A percentile compares a stretch with the other conserved stretches of the same genome.
Evolutionary conservation across 1,140 invertebrate species (phyloP).

Genomic region (Drosophila bocqueti): DNA sequence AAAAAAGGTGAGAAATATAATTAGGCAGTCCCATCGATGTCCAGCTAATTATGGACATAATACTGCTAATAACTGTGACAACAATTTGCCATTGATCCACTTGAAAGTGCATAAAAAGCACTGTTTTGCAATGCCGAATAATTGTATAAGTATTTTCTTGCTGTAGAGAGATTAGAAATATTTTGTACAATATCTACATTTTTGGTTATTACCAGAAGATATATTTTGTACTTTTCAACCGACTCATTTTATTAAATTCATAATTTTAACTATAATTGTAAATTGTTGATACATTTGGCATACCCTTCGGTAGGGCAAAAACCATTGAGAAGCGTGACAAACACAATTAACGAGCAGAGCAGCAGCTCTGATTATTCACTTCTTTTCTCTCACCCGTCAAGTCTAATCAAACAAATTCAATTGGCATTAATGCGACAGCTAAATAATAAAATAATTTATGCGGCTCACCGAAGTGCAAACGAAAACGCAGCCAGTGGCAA

Average conservation of each 20-base stretch:
- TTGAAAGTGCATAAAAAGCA: slow-evolving; percentile 10
- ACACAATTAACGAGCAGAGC: slow-evolving; percentile 32
- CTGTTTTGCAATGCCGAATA: neutral
- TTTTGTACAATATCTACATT: neutral
- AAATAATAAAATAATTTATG: slow-evolving; percentile 79
- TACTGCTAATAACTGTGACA: slow-evolving; percentile 37
- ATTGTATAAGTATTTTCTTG: neutral
- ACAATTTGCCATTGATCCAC: slow-evolving; percentile 54
- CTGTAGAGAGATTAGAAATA: neutral
- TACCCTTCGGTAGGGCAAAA: neutral
- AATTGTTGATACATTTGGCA: neutral
- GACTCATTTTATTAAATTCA: too few species aligned
- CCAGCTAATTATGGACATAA: slow-evolving; percentile 58
- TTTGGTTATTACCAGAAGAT: neutral
- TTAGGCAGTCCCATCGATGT: slow-evolving; percentile 44
- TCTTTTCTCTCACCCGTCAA: slow-evolving; percentile 12
- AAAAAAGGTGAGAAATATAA: slow-evolving; percentile 29
- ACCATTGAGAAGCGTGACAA: neutral
- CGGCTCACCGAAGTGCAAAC: slow-evolving; percentile 56
- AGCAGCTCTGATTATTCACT: slow-evolving; percentile 12
- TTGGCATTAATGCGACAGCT: slow-evolving; percentile 61
- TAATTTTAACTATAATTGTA: neutral
- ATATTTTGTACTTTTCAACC: neutral
- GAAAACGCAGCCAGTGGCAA: slow-evolving; percentile 34
- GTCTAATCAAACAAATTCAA: slow-evolving; percentile 60